Evolutionary conservation across 2,888 invertebrate species (phyloP), one percentile per base, ranked within the genome.

Genomic region (Temnothorax rugatulus): DNA sequence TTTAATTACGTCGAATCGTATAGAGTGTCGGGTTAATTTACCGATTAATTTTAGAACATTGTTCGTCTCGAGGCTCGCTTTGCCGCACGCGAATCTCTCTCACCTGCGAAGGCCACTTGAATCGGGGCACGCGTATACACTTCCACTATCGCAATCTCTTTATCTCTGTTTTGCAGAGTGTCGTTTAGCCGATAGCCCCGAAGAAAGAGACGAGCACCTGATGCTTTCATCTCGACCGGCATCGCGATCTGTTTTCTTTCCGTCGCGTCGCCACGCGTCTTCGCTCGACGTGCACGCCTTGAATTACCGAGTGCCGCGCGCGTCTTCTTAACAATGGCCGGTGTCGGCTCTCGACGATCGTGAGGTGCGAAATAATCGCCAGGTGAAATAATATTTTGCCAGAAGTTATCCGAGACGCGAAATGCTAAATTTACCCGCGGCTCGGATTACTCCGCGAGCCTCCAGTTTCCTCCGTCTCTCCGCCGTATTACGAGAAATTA

Each of bases 131-230:
- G 15, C 64, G 63, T 25, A 41, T 41, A 25, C 34, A 63, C n/a
- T 61, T 52, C 29, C 18, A 38, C 38, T 21, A 21, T 44, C 21
- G 34, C 9, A 29, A 29, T 34, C 41, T 50, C 50, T 34, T 52
- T 76, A 41, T 64, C 38, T 76, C 25, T 63, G 47, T 38, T 76
- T 76, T 76, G 52, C 38, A 38, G 64, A 64, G 76, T 75, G 63
- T 18, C 64, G 34, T 76, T 64, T 63, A 15, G 34, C n/a, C 8
- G 64, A 52, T 76, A 63, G 18, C 41, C 18, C 0, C 15, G 25
- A 21, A 52, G 38, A 76, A 52, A 29, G 29, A 41, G 15, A 25
- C 34, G 18, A 25, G n/a, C 52, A 64, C 63, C 64, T 76, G 50
- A 44, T 8, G 18, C 21, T 25, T 38, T 38, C 61, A 38, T 50